phyloP scores from a whole-genome alignment of 2,113 vertebrate genomes.

The Seriola aureovittata region DNA sequence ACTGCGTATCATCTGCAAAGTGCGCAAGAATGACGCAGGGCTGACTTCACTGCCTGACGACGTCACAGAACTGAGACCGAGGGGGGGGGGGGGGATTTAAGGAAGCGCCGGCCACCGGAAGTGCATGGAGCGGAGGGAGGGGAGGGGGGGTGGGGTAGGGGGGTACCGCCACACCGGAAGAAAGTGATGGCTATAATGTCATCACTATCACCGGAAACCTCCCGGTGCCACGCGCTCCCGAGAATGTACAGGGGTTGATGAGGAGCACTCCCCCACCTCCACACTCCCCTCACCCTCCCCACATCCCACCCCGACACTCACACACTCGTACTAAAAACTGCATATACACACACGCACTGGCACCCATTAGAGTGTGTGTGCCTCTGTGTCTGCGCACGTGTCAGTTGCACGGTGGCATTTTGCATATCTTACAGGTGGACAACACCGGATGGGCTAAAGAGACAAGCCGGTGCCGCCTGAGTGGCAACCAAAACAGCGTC shows the following conservation, averaged over 20 bases:
- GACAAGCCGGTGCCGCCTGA: neutral
- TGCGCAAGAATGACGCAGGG: conserved; percentile 86
- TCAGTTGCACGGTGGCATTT: conserved; percentile 48
- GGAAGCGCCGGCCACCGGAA: conserved; percentile 79
- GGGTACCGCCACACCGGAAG: conserved; percentile 61
- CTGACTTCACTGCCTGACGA: conserved; percentile 78
- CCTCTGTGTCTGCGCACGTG: conserved; percentile 32
- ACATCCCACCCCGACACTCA: neutral
- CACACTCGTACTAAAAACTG: conserved; percentile 1
- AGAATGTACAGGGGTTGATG: conserved; percentile 44
- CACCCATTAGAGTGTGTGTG: neutral
- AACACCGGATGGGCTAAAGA: neutral
- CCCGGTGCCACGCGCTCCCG: conserved; percentile 67
- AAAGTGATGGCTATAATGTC: conserved; percentile 69
- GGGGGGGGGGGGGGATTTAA: no score
- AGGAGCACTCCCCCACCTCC: conserved; percentile 39
- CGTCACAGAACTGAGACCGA: conserved; percentile 76
- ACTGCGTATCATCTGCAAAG: conserved; percentile 84
- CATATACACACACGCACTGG: neutral
- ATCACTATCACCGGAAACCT: conserved; percentile 81
- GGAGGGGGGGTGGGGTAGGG: neutral
- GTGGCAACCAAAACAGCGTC: neutral
- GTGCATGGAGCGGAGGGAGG: conserved; percentile 45
- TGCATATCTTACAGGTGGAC: conserved; percentile 20
- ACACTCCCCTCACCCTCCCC: neutral